A percentile compares a stretch with the other conserved stretches of the same genome.
Conservation (phyloP, 2,113 vertebrate species). For the Microtus oregoni region DNA sequence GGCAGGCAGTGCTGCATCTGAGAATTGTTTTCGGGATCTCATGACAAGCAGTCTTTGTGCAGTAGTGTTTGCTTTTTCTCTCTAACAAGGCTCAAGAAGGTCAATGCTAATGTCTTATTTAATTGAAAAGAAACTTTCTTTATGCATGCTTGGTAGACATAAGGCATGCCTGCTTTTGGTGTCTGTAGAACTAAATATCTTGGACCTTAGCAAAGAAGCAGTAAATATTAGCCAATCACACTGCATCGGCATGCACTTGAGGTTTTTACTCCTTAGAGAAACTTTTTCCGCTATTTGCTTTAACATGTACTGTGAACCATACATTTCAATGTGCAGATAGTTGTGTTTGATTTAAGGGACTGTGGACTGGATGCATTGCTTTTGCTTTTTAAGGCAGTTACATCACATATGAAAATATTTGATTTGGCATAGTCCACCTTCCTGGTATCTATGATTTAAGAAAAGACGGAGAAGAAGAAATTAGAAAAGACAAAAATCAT, state of each 20-base stretch:
- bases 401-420: neutral
- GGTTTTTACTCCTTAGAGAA: slow-evolving; percentile 64
- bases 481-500: neutral
- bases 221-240: slow-evolving; percentile 47
- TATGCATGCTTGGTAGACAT: neutral
- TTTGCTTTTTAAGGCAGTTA: slow-evolving; percentile 62
- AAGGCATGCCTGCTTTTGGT: neutral
- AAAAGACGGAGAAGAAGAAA: neutral
- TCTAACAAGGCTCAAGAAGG: neutral
- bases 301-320: slow-evolving; percentile 33
- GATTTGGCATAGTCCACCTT: neutral
- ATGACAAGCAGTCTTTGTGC: neutral
- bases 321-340: slow-evolving; percentile 70
- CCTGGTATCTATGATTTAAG: slow-evolving; percentile 12
- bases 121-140: slow-evolving; percentile 8
- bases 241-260: slow-evolving; percentile 36
- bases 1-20: neutral
- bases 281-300: slow-evolving; percentile 59
- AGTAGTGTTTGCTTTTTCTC: neutral
- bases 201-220: neutral
- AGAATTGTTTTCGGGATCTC: neutral
- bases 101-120: slow-evolving; percentile 45
- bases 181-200: slow-evolving; percentile 18
- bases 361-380: slow-evolving; percentile 28
- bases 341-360: slow-evolving; percentile 73